Evolutionary conservation across 2,113 vertebrate genomes (phyloP).

Genomic region (Cranoglanis bouderius): DNA sequence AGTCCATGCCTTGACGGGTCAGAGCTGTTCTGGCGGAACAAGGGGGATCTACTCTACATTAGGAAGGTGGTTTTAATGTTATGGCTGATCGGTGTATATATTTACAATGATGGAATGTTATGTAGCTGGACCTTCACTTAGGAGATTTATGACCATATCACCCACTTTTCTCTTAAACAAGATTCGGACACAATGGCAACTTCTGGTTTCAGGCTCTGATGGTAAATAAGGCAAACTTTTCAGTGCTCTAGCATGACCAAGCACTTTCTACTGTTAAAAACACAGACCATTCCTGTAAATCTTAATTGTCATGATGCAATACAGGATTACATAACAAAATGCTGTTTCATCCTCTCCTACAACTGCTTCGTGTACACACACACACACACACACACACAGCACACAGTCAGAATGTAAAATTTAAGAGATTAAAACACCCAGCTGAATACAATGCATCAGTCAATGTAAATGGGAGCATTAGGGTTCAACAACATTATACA

Average conservation of each 20-base stretch:
- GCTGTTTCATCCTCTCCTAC: background rate
- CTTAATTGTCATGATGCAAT: background rate
- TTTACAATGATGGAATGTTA: background rate
- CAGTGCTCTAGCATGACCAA: background rate
- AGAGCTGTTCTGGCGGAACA: too few species aligned
- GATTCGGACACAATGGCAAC: background rate
- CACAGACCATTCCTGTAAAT: background rate
- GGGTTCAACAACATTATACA: background rate
- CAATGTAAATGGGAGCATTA: background rate
- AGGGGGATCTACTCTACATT: too few species aligned
- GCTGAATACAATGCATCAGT: conserved; percentile 1
- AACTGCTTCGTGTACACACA: background rate
- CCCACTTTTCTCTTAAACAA: background rate
- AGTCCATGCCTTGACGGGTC: too few species aligned
- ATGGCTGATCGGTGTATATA: background rate
- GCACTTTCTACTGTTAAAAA: background rate
- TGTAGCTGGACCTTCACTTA: background rate
- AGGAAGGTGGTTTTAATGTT: too few species aligned
- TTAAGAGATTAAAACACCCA: background rate
- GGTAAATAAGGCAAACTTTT: background rate
- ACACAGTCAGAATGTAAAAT: background rate
- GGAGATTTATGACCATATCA: background rate
- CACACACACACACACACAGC: background rate
- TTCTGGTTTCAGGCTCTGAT: background rate
- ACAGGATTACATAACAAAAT: background rate